Evolutionary conservation across 2,113 vertebrate genomes (phyloP).

Genomic region (Mobula birostris): DNA sequence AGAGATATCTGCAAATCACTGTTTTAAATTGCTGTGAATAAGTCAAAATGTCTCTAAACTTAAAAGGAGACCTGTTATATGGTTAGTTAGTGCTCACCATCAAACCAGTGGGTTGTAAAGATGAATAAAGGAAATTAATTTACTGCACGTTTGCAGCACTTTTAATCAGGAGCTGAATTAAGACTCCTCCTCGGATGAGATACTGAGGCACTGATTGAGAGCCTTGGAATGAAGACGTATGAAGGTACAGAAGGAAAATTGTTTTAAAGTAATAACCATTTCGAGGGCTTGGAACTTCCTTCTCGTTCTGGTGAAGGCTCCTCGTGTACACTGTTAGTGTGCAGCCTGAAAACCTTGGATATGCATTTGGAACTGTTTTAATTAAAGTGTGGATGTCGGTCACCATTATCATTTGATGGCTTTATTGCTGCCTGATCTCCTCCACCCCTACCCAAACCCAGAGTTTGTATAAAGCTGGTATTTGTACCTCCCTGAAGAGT

Average conservation of each 20-base stretch:
- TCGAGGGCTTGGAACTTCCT: background rate
- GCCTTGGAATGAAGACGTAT: background rate
- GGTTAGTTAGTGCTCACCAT: background rate
- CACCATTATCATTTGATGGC: background rate
- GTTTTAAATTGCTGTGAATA: background rate
- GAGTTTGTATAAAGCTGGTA: constrained; percentile 12
- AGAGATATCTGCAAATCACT: background rate
- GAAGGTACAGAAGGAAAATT: background rate
- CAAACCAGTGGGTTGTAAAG: background rate
- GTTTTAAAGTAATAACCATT: background rate
- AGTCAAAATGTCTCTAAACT: background rate
- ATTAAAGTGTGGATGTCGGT: background rate
- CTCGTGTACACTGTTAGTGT: background rate
- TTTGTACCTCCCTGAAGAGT: background rate
- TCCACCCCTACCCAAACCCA: no score
- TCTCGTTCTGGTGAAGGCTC: background rate
- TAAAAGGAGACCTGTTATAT: background rate
- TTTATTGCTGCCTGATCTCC: background rate
- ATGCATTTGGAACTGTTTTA: background rate
- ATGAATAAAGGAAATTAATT: background rate
- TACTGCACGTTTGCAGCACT: background rate
- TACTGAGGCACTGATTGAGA: background rate
- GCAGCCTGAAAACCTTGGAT: background rate
- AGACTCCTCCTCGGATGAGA: background rate
- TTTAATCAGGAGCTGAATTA: background rate